Evolutionary conservation across 2,113 vertebrate species (phyloP), one percentile per base, ranked within the genome.

Genomic region (Stomatorhinus ivindoensis): DNA sequence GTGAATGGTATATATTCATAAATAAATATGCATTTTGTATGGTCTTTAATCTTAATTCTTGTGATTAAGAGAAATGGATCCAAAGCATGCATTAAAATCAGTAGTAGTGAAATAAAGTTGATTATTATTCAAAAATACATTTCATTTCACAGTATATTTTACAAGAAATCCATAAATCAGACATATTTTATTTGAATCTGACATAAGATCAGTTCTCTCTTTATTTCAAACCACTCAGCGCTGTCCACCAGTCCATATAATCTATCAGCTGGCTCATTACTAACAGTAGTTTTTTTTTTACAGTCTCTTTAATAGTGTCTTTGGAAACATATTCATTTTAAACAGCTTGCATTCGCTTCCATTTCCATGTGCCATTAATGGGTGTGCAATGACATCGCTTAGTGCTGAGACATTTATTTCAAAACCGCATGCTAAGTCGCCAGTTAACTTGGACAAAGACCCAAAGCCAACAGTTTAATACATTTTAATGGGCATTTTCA

Each of bases 401-500:
- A 39, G 21, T 44, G 31, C 35, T 42, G 44, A 86, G 24, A 51
- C 31, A 53, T 87, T 35, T 53, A 53, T 11, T 82, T 46, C 44
- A 88, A 24, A 46, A 47, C 80, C 21, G 10, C 55, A n/a, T 89
- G 17, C 88, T 58, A 44, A 84, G 51, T 58, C 35, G 73, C 51
- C 51, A 55, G 50, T 84, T 86, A 31, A 61, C 19, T 73, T 89
- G 47, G 55, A 89, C 58, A 39, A 91, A 92, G 92, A 92, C 80
- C 88, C 86, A 90, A 91, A 86, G 91, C 76, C 93, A 93, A 94
- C 92, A 91, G 92, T 95, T 96, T 93, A 94, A 93, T 93, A 94
- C 91, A 94, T 94, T 95, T 95, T 95, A 95, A 95, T 95, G 92
- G 94, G 93, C 93, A 94, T 95, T 94, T 94, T 94, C 94, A 94